Evolutionary conservation across 2,888 invertebrate species (phyloP), one percentile per base, ranked within the genome.

Genomic region (Pseudococcus jackbeardsleyi): DNA sequence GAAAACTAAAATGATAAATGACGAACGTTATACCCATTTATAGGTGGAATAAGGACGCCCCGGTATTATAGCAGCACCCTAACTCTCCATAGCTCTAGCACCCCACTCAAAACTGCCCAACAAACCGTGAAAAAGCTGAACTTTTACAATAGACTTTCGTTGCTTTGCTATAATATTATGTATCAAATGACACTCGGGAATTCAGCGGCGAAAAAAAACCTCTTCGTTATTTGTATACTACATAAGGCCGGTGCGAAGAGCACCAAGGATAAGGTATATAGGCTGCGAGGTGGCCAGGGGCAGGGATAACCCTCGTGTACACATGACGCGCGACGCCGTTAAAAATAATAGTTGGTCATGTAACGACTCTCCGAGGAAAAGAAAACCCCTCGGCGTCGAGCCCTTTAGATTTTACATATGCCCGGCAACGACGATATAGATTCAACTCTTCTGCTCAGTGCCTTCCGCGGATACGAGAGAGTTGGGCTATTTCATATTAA

Each of bases 151-250:
- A 87, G 87, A 87, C 87, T 77, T 87, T 87, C 64, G 64, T 33
- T 33, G 26, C 26, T 33, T 12, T 22, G 87, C 72, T 87, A 87
- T 87, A 87, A 87, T 87, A 87, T 87, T 87, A 77, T 87, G 87
- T 87, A 87, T 87, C 87, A 87, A 87, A 87, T 87, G 87, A 87
- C 87, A 87, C 87, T 72, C 50, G 87, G 87, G 87, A 87, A 87
- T 87, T 87, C 87, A 77, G 79, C 26, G 26, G 26, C 26, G 26
- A 87, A 79, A 68, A 54, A 17, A 22, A 50, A 50, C 12, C 50
- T 50, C 85, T 87, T 87, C 87, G 87, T 77, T 87, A 87, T 87
- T 87, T 87, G 87, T 87, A 72, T 72, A 33, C 26, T 46, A 17
- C 50, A 50, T 50, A 50, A 12, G 50, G 17, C 15, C 15, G 17